These are phyloP conservation scores for Theonella swinhoei DNA, from an alignment of 37 sponge, comb jelly and placozoan genomes.

Conservation along the genomic window DNA sequence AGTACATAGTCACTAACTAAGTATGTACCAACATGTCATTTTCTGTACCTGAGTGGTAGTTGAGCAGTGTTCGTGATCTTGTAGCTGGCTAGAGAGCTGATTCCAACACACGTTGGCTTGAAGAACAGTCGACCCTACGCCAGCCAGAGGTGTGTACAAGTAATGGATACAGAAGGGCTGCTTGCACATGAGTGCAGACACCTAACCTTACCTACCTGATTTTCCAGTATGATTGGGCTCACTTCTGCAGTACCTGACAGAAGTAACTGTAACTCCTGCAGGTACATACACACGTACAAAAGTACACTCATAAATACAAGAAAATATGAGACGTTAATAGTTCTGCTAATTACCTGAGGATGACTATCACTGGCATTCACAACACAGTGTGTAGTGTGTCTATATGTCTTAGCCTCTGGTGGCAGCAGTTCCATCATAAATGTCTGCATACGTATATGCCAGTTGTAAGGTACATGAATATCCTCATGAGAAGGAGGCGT, in stretches of 20 bases:
- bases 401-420: conserved; percentile 12
- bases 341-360: conserved; percentile 9
- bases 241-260: conserved; percentile 63
- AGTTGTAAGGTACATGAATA: too few relatives aligned
- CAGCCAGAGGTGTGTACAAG: neutral
- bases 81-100: conserved; percentile 39
- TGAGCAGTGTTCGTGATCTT: conserved; percentile 59
- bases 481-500: too few relatives aligned
- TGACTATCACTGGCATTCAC: conserved; percentile 20
- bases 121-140: conserved; percentile 72
- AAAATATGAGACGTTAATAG: neutral
- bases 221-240: conserved; percentile 60
- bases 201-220: conserved; percentile 55
- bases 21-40: too few relatives aligned
- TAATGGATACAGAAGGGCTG: neutral
- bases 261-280: conserved; percentile 16
- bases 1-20: too few relatives aligned
- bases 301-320: neutral
- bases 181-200: neutral
- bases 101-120: conserved; percentile 76
- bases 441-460: conserved; percentile 11
- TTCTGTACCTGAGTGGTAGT: conserved; percentile 65
- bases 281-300: neutral
- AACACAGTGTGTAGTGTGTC: conserved; percentile 5
- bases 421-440: conserved; percentile 46